phyloP scores from a whole-genome alignment of 2,113 vertebrate species.

The Microcebus ravelobensis region DNA sequence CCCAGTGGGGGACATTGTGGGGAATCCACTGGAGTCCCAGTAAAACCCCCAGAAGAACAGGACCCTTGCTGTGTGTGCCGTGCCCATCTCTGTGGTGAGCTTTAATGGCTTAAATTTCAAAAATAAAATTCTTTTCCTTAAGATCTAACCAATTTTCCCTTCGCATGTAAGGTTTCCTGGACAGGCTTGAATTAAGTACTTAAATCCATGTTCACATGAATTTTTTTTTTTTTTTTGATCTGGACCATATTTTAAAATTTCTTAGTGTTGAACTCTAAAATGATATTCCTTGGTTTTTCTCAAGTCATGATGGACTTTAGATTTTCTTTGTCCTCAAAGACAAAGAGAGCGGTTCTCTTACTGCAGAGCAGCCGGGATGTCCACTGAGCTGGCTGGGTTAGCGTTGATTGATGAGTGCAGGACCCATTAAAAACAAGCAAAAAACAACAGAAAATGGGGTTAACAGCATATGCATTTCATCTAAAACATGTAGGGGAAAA shows the following conservation, averaged over 20 bases:
- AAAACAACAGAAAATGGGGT: not conserved
- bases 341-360: not conserved
- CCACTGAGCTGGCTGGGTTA: accelerated
- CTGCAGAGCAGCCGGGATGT: accelerated
- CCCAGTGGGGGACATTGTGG: not conserved
- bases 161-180: not conserved
- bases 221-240: not conserved
- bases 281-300: not conserved
- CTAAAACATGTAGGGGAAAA: not conserved
- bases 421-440: not conserved
- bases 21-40: accelerated
- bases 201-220: not conserved
- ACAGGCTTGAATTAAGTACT: not conserved
- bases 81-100: not conserved
- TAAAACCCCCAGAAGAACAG: too few species aligned
- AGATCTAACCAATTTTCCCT: not conserved
- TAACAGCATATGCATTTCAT: not conserved
- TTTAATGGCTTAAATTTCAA: not conserved
- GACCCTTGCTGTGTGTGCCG: not conserved
- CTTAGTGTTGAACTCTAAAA: not conserved
- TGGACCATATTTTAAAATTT: not conserved
- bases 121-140: not conserved
- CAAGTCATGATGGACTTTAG: not conserved
- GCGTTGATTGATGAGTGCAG: not conserved
- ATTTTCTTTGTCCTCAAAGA: not conserved